These are phyloP conservation scores for Schizopygopsis malacanthus DNA, from an alignment of 2,797 vertebrate genomes.

Conservation along the genomic window DNA sequence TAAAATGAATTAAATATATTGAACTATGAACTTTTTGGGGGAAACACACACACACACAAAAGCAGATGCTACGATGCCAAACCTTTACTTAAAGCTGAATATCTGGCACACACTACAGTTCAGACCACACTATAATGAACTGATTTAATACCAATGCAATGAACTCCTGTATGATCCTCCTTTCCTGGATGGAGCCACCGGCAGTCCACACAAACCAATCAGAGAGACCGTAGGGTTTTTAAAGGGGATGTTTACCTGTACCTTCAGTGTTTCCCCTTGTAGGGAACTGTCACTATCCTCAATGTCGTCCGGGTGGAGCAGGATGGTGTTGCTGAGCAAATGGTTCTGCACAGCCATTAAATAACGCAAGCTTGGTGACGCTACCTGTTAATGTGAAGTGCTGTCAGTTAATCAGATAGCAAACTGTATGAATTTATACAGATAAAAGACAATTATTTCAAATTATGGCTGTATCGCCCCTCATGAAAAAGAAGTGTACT, in stretches of 20 bases:
- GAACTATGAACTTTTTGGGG: too few relatives aligned
- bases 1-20: background rate
- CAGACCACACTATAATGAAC: background rate
- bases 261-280: conserved; percentile 99
- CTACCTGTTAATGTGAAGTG: conserved; percentile 84
- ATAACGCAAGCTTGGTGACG: conserved; percentile 95
- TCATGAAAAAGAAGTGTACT: background rate
- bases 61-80: background rate
- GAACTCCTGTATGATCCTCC: background rate
- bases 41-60: background rate
- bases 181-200: background rate
- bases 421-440: background rate
- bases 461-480: background rate
- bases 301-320: conserved; percentile 94
- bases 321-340: conserved; percentile 97
- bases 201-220: background rate
- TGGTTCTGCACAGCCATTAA: conserved; percentile 99
- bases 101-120: background rate
- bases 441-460: background rate
- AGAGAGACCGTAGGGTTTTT: conserved; percentile 12
- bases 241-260: conserved; percentile 98
- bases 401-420: background rate
- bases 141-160: background rate
- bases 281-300: conserved; percentile 99
- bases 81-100: background rate